Conservation (phyloP, 1,140 invertebrate species). For the Hyles euphorbiae region DNA sequence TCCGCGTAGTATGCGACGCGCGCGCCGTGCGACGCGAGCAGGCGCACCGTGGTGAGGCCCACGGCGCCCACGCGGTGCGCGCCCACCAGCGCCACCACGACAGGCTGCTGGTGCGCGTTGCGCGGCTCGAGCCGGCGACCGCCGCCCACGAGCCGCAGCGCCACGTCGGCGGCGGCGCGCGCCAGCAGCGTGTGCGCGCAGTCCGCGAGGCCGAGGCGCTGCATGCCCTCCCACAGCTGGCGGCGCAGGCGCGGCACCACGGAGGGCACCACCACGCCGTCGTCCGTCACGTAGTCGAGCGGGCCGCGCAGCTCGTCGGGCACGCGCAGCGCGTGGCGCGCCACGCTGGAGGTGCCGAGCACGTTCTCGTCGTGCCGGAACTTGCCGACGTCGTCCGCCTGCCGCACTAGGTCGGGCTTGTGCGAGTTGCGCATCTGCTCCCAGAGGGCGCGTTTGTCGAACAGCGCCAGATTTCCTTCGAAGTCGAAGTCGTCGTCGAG, state of each 20-base stretch:
- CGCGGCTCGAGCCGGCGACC: conserved; percentile 82
- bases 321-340: conserved; percentile 83
- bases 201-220: conserved; percentile 68
- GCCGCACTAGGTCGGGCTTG: conserved; percentile 79
- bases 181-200: conserved; percentile 82
- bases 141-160: conserved; percentile 87
- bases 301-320: conserved; percentile 76
- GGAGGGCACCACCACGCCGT: conserved; percentile 85
- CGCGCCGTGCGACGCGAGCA: conserved; percentile 89
- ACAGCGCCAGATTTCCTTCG: conserved; percentile 93
- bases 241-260: conserved; percentile 66
- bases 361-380: conserved; percentile 91
- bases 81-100: conserved; percentile 80
- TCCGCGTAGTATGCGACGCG: conserved; percentile 29
- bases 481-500: conserved; percentile 91
- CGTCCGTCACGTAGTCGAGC: conserved; percentile 87
- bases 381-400: conserved; percentile 54
- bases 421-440: conserved; percentile 78
- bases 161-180: conserved; percentile 86
- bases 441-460: conserved; percentile 89
- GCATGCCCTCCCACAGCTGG: conserved; percentile 72
- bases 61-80: conserved; percentile 77
- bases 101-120: conserved; percentile 88
- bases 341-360: conserved; percentile 76
- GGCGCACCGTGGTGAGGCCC: conserved; percentile 85